Evolutionary conservation across 2,888 invertebrate species (phyloP).

Genomic region (Phaedon cochleariae): DNA sequence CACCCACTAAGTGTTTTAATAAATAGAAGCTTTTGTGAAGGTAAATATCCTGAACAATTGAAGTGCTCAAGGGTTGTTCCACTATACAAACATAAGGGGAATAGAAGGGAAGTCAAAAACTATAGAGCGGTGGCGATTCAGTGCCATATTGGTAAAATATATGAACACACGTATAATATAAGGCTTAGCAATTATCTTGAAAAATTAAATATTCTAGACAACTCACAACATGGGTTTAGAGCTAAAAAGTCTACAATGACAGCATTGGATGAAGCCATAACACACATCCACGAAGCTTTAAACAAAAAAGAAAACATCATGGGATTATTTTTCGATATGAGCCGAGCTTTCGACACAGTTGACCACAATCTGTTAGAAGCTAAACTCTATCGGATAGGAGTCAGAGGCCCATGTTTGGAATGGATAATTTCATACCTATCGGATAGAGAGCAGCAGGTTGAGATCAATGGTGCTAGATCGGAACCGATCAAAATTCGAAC

Average conservation of each 20-base stretch:
- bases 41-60: slow-evolving; percentile 9
- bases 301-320: slow-evolving; percentile 3
- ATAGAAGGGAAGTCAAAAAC: background rate
- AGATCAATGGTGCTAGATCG: no score
- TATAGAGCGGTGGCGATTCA: slow-evolving; percentile 1
- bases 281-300: background rate
- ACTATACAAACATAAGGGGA: slow-evolving; percentile 7
- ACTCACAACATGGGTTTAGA: background rate
- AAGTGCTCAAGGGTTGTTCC: slow-evolving; percentile 8
- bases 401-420: background rate
- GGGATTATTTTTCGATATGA: slow-evolving; percentile 9
- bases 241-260: background rate
- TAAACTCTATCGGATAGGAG: background rate
- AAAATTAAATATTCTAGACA: slow-evolving; percentile 9
- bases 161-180: slow-evolving; percentile 7
- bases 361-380: background rate
- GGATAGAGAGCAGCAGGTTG: no score
- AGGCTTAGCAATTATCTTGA: slow-evolving; percentile 15
- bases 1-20: background rate
- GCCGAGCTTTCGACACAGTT: slow-evolving; percentile 1
- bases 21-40: slow-evolving; percentile 9
- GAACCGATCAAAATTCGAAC: no score
- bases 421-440: background rate
- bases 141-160: slow-evolving; percentile 10
- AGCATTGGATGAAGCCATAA: slow-evolving; percentile 10